Conservation (phyloP, 2,113 vertebrate species). For the Chunga burmeisteri region DNA sequence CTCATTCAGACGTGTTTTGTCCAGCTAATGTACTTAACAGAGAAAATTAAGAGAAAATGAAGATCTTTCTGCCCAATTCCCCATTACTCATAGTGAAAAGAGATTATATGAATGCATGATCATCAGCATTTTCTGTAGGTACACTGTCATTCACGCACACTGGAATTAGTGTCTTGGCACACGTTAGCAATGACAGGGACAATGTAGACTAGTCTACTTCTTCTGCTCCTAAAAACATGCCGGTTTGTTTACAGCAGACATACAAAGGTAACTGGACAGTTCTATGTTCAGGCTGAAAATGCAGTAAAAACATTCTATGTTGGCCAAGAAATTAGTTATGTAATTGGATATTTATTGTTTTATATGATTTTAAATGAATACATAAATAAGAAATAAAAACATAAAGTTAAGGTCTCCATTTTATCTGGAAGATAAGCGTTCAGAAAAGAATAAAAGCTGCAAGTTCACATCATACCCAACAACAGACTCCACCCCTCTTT, state of each 20-base stretch:
- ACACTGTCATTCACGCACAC: not conserved
- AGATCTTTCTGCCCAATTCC: not conserved
- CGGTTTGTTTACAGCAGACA: not conserved
- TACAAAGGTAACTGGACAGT: not conserved
- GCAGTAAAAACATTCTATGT: not conserved
- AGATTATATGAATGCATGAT: not conserved
- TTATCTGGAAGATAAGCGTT: not conserved
- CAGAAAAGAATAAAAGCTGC: slow-evolving; percentile 27
- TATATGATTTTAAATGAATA: not conserved
- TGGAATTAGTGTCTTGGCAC: not conserved
- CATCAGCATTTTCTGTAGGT: not conserved
- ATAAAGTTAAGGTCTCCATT: not conserved
- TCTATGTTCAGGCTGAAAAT: not conserved
- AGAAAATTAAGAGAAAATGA: not conserved
- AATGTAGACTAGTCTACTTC: not conserved
- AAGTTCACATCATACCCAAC: slow-evolving; percentile 37
- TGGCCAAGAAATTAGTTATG: not conserved
- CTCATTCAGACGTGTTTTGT: not conserved
- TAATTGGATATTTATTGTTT: not conserved
- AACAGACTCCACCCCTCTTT: not conserved
- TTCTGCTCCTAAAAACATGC: not conserved
- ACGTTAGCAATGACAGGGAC: not conserved
- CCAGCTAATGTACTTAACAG: not conserved
- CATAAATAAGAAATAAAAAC: not conserved
- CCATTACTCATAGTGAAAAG: not conserved